Base-by-base conservation (phyloP, 2,888 invertebrate genomes). In the Lasioglossum lativentre region DNA sequence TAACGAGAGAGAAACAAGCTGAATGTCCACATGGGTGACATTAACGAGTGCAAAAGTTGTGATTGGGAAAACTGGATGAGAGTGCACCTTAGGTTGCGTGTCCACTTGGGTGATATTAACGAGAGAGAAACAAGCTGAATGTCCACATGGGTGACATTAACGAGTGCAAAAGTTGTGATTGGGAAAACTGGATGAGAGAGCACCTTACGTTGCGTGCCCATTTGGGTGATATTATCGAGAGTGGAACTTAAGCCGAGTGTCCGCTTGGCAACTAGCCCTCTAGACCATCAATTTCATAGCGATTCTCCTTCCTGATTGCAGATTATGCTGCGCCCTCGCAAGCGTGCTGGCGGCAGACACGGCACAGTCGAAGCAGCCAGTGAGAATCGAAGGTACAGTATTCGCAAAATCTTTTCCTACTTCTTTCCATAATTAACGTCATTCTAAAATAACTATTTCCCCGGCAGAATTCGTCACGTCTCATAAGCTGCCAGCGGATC, bases 401-500 rank as follows among this genome's bases (percentile, higher is more conserved):
- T 42, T 0, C 27, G 4, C 4, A 30, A 34, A 66, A 66, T 2
- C 16, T 30, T 23, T 1, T 34, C 0, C 23, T 23, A 34, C 3
- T 12, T 68, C 3, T 4, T 23, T 12, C n/a, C 10, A 68, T 12
- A n/a, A 0, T 0, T 0, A 23, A 8, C 66, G 3, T 8, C 19
- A 4, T 4, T 68, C 34, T 66, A 40, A 34, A 19, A 68, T 4
- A 1, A 19, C 2, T n/a, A 0, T 40, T n/a, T 30, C 14, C 86
- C 19, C 3, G 82, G 59, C 75, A 92, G 94, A 95, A 16, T 97
- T 97, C 91, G 97, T 97, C 95, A 97, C 97, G 3, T 96, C 97
- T 3, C 97, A 97, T 93, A 97, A 97, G 95, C 96, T 97, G 89
- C 97, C 97, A 0, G 96, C 95, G 30, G 93, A 93, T n/a, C 82